Evolutionary conservation across 2,888 invertebrate species (phyloP).

Genomic region (Geotrupes spiniger): DNA sequence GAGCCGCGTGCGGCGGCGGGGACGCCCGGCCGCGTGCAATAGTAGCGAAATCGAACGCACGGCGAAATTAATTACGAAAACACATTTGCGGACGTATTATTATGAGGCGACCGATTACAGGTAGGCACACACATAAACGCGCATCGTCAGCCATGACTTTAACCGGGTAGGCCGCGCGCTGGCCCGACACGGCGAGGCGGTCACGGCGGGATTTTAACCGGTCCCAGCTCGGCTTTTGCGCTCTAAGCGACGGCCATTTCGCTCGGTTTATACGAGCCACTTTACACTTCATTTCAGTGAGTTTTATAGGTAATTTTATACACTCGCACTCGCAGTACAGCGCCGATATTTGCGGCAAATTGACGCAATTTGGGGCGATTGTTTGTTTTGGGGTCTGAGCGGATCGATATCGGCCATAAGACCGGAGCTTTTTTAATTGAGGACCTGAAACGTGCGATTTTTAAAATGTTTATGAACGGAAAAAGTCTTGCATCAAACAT

Average conservation of each 20-base stretch:
- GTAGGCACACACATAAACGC: constrained; percentile 5
- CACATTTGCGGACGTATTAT: constrained; percentile 16
- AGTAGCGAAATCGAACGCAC: too few relatives aligned
- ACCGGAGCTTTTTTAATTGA: too few relatives aligned
- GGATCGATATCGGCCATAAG: too few relatives aligned
- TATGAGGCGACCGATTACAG: constrained; percentile 14
- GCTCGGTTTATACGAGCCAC: constrained; percentile 45
- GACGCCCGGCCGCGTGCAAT: too few relatives aligned
- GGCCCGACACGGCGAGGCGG: constrained; percentile 26
- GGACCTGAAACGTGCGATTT: too few relatives aligned
- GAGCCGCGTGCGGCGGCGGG: too few relatives aligned
- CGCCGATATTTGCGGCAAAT: constrained; percentile 14
- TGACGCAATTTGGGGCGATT: constrained; percentile 8
- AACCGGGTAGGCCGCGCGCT: constrained; percentile 30
- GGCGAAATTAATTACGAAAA: neutral
- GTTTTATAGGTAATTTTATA: constrained; percentile 39
- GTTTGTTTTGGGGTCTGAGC: neutral
- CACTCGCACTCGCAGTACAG: constrained; percentile 21
- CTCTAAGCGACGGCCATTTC: constrained; percentile 48
- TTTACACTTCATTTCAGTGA: constrained; percentile 49
- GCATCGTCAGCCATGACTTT: constrained; percentile 23
- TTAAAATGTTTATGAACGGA: too few relatives aligned
- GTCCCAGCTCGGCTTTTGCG: constrained; percentile 46
- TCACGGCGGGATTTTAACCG: constrained; percentile 44
- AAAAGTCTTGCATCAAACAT: too few relatives aligned